These are phyloP conservation scores for Carlito syrichta DNA, from an alignment of 2,113 vertebrate species.

Conservation along the genomic window DNA sequence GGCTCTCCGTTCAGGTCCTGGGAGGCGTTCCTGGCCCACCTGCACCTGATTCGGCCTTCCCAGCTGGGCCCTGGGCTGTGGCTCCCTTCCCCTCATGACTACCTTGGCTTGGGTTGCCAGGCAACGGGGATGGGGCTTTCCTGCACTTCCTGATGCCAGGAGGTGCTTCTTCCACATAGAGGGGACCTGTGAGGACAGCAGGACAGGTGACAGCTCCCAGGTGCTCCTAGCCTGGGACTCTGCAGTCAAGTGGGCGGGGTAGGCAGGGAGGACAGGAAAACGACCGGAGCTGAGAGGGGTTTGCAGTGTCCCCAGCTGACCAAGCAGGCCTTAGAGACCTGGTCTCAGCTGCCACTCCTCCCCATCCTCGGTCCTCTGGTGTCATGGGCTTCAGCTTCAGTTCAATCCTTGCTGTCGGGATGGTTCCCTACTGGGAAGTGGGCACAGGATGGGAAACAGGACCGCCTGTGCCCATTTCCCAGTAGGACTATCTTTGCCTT, in stretches of 20 bases:
- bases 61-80: too few species aligned
- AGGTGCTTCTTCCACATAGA: neutral
- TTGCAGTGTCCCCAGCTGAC: neutral
- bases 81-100: neutral
- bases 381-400: neutral
- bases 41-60: neutral
- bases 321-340: neutral
- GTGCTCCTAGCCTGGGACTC: neutral
- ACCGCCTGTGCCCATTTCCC: neutral
- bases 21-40: neutral
- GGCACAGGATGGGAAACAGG: too few species aligned
- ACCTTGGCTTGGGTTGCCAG: constrained; percentile 36
- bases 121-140: neutral
- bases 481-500: neutral
- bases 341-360: neutral
- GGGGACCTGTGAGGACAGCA: neutral
- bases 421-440: too few species aligned
- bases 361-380: neutral
- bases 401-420: neutral
- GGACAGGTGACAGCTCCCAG: neutral
- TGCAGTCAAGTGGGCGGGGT: neutral
- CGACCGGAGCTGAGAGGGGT: neutral
- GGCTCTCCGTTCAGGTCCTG: neutral
- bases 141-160: neutral
- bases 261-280: neutral